Base-by-base conservation (phyloP, 2,888 invertebrate genomes). In the Thereva nobilitata region DNA sequence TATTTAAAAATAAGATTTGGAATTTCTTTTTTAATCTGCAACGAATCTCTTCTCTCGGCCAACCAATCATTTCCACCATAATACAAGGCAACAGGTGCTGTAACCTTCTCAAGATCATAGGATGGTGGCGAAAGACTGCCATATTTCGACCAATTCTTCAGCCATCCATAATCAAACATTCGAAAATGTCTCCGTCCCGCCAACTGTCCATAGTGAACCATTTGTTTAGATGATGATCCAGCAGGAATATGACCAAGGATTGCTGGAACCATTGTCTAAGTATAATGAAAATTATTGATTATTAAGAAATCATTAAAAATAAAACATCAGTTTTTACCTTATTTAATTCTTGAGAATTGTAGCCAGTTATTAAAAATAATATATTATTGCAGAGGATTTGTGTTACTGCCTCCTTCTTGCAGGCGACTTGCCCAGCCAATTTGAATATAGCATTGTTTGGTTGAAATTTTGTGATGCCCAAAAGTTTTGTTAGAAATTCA, bases 361-460 rank as follows among this genome's bases (percentile, higher is more conserved):
- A 83, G 52, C 89, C 89, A 44, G 84, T 84, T 1, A 87, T 79
- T 57, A 87, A 75, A 75, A 88, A 88, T 44, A 89, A 77, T 41
- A 86, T 76, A 72, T 86, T 84, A 63, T 84, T 80, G 75, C 89
- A 90, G 23, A 88, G 75, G 54, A 79, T 76, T 73, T 84, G 83
- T 9, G 83, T 81, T 69, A 81, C 80, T 45, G 82, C 80, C 68
- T 81, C 80, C 73, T 85, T 82, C 10, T 54, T 53, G 72, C 87
- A 87, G 0, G 83, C 40, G 0, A 77, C 50, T 67, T 82, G 74
- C 1, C 84, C 84, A 9, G 82, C 79, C 0, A 80, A 77, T 2
- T 78, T 77, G 72, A 82, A 75, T 4, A 87, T 76, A 1, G 73
- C 75, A 52, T 70, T 78, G 53, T 83, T 84, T 0, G 89, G 88